phyloP scores from a whole-genome alignment of 2,888 invertebrate species.

The Euplagia quadripunctaria region DNA sequence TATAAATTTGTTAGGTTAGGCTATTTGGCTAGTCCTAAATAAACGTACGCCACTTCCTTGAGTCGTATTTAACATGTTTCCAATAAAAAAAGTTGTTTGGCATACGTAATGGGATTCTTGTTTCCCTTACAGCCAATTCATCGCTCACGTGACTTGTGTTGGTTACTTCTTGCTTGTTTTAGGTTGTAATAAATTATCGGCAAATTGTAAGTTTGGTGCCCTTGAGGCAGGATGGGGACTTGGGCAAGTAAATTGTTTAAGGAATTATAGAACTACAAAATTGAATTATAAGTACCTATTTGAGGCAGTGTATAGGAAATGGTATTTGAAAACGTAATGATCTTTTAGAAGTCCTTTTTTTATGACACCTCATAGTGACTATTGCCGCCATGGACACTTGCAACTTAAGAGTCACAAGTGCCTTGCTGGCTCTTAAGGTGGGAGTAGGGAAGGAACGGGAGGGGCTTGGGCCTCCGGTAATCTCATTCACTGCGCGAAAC shows the following conservation, averaged over 20 bases:
- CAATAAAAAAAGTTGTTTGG: slow-evolving; percentile 74
- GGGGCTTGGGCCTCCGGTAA: too few relatives aligned
- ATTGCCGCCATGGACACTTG: too few relatives aligned
- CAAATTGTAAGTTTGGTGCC: slow-evolving; percentile 13
- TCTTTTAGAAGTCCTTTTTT: not conserved
- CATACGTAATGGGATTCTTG: slow-evolving; percentile 69
- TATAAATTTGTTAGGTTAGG: slow-evolving; percentile 42
- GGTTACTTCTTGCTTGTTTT: slow-evolving; percentile 45
- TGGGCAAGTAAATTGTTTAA: slow-evolving; percentile 6
- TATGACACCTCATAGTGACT: too few relatives aligned
- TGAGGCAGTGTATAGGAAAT: not conserved
- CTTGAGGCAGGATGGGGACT: slow-evolving; percentile 11
- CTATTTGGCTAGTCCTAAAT: slow-evolving; percentile 68
- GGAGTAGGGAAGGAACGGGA: too few relatives aligned
- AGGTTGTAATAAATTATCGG: slow-evolving; percentile 25
- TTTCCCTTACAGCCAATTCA: slow-evolving; percentile 58
- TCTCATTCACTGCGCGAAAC: too few relatives aligned
- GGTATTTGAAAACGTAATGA: not conserved
- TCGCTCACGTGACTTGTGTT: slow-evolving; percentile 32
- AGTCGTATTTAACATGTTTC: slow-evolving; percentile 72
- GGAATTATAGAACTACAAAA: not conserved
- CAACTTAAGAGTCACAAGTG: too few relatives aligned
- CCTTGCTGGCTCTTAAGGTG: too few relatives aligned
- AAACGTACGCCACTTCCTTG: slow-evolving; percentile 65
- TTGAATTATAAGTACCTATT: not conserved